Percentiles rank a stretch among this genome's conserved stretches.
phyloP scores from a whole-genome alignment of 2,113 vertebrate species.

The Geothlypis trichas region DNA sequence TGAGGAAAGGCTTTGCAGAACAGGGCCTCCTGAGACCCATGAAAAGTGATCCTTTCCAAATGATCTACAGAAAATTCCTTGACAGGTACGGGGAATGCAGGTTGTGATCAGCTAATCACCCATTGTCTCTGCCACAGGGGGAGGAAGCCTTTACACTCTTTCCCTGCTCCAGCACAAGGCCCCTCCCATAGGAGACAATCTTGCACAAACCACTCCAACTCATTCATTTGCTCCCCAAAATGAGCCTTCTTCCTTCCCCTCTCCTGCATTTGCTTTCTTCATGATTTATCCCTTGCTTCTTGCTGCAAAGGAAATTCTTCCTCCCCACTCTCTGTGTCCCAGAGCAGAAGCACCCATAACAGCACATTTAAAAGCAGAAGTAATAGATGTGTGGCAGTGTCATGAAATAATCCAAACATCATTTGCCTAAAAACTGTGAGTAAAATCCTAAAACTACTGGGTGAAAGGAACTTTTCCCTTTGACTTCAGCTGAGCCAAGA shows the following conservation, averaged over 20 bases:
- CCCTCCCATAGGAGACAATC: not conserved
- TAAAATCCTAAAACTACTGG: not conserved
- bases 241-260: not conserved
- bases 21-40: not conserved
- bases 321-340: not conserved
- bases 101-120: not conserved
- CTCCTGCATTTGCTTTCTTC: not conserved
- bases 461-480: not conserved
- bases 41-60: not conserved
- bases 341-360: not conserved
- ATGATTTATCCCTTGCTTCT: not conserved
- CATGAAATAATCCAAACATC: not conserved
- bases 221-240: not conserved
- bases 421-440: not conserved
- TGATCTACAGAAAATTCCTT: not conserved
- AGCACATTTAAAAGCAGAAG: not conserved
- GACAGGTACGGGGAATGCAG: accelerated
- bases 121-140: not conserved
- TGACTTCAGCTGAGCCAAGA: not conserved
- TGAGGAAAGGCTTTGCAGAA: not conserved
- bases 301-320: not conserved
- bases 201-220: not conserved
- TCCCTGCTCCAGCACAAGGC: not conserved
- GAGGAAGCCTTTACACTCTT: not conserved
- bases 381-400: not conserved